Base-by-base conservation (phyloP, 64 coral and sea anemone species). In the Montipora capricornis region DNA sequence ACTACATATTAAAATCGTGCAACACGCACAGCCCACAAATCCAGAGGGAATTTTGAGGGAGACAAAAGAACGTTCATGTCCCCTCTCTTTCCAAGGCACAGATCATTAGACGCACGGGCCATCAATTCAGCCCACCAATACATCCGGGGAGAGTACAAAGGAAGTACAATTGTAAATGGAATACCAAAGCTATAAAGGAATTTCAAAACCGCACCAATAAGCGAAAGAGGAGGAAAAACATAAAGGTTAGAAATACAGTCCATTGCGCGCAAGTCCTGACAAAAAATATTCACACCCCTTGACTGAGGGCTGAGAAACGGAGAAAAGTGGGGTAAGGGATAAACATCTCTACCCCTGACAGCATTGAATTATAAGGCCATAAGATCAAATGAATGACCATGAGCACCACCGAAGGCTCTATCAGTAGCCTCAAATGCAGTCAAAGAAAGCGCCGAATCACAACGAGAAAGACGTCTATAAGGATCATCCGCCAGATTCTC, bases 121-220 rank as follows among this genome's bases (percentile, higher is more conserved):
- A 51, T 7, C 24, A 80, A 17, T 8, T 44, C 47, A 2, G 90
- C 80, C 80, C 90, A 92, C 90, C 90, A 92, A 53, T 53, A 57
- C 4, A 68, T 47, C 1, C 8, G 15, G 1, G 90, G 90, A 4
- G 4, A 29, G 44, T 75, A 12, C 20, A 75, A 48, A 14, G 89
- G 89, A 2, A 92, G 47, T 3, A 92, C 68, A 11, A 92, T 78
- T 8, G 90, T 84, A 14, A 83, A 83, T 12, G 80, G 47, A 92
- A 92, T 13, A 5, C 46, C 7, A 92, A 29, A 8, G 82, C 58
- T 37, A 37, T 37, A 37, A 37, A 37, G 37, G 37, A 37, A 37
- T 37, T 37, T 37, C 37, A 37, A 37, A 15, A 37, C 37, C 37
- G 90, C 24, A 50, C 57, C 20, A 50, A 92, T 83, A 58, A 92